Conservation (phyloP, 1,140 invertebrate genomes). For the Trichogramma pretiosum region DNA sequence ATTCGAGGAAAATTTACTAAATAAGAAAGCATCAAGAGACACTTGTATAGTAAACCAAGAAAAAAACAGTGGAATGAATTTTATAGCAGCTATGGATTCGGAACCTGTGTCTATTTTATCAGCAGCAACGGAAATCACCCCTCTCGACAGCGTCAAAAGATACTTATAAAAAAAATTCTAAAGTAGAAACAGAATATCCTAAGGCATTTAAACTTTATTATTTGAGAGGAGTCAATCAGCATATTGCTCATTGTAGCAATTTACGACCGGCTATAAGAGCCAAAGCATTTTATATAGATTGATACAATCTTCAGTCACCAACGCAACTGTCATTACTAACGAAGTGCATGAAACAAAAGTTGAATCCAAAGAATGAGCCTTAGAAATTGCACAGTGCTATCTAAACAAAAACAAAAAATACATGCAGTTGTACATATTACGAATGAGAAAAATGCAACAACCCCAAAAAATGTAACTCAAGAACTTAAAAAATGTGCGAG, state of each 20-base stretch:
- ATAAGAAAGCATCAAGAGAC: conserved; percentile 2
- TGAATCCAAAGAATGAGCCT: not conserved
- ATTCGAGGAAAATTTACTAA: conserved; percentile 1
- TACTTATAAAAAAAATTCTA: not conserved
- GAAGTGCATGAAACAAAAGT: not conserved
- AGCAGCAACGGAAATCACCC: conserved; percentile 1
- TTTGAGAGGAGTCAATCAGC: conserved; percentile 9
- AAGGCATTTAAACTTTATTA: not conserved
- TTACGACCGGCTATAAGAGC: conserved; percentile 12
- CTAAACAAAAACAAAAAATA: not conserved
- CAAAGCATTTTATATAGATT: conserved; percentile 18
- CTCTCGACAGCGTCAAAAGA: not conserved
- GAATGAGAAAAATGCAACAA: conserved; percentile 6
- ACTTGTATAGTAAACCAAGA: conserved; percentile 8
- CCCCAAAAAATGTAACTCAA: conserved; percentile 2
- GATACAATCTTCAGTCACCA: conserved; percentile 17
- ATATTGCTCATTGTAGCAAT: conserved; percentile 18
- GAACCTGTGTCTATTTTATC: not conserved
- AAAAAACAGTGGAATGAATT: conserved; percentile 3
- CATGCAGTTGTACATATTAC: not conserved
- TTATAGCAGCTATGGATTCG: too few species aligned
- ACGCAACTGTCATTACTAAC: conserved; percentile 18
- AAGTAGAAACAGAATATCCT: conserved; percentile 1
- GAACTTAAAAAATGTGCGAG: conserved; percentile 9
- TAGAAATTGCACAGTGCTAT: conserved; percentile 11